Base-by-base conservation (phyloP, 2,113 vertebrate species). In the Psittacara wagleri region DNA sequence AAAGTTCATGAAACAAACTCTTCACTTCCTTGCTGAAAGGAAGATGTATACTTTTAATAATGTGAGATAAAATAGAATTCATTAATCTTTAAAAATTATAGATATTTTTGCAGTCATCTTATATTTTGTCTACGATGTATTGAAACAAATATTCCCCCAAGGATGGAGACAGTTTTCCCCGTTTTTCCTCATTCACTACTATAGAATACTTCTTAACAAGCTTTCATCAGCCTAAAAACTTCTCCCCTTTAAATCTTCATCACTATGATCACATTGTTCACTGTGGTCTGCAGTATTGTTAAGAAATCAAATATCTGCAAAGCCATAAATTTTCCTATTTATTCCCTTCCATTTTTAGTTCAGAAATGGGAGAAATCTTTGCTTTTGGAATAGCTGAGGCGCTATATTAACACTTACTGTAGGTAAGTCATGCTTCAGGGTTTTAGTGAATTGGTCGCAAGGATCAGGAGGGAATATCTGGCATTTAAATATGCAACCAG, bases 31-130 rank as follows among this genome's bases (percentile, higher is more conserved):
- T 91, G 29, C 9, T 95, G 84, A 86, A 88, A 94, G 29, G 80
- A 88, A 94, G 29, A 82, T 13, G 15, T 84, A 13, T 91, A 59
- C 69, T 97, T 97, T 94, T 88, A 97, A 91, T 92, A 95, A 54
- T 11, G 46, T 49, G 16, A 94, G 81, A 96, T 90, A 94, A 97
- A 97, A 96, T 86, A 76, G 95, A 96, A 96, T 95, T 91, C 29
- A 96, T 94, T 67, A 81, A 61, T 81, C 41, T 96, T 80, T 73
- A 79, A 95, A 96, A 82, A 24, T 67, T 68, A 83, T 59, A 66
- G 4, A 8, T 52, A 86, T 96, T 97, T 97, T 93, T 95, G 92
- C 51, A 96, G 84, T 90, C 64, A 44, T 77, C 96, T 97, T 97
- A 84, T 44, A 29, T 94, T 96, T 97, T 90, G 76, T 59, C 80